Evolutionary conservation across 2,113 vertebrate genomes (phyloP).

Genomic region (Spea bombifrons): DNA sequence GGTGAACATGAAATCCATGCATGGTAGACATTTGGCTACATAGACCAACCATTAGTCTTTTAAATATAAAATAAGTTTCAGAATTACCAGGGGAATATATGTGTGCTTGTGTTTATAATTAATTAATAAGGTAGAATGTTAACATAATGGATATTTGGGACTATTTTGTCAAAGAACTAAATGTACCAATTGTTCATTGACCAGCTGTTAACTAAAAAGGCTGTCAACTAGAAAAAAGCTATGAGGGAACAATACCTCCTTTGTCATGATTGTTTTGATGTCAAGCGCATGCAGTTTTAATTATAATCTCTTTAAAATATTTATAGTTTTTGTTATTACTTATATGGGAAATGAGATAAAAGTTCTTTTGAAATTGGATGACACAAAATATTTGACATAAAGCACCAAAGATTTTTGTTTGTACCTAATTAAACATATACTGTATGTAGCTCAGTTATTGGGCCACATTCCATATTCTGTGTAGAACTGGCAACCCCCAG

Average conservation of each 20-base stretch:
- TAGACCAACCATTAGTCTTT: too few relatives aligned
- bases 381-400: slow-evolving; percentile 26
- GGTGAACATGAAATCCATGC: too few relatives aligned
- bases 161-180: neutral
- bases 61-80: too few relatives aligned
- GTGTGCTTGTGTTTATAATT: neutral
- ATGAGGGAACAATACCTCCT: slow-evolving; percentile 18
- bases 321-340: slow-evolving; percentile 38
- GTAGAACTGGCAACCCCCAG: neutral
- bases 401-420: slow-evolving; percentile 32
- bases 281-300: slow-evolving; percentile 44
- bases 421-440: slow-evolving; percentile 21
- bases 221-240: slow-evolving; percentile 20
- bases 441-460: slow-evolving; percentile 19
- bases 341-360: slow-evolving; percentile 33
- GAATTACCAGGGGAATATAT: neutral
- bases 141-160: neutral
- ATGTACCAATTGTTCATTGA: slow-evolving; percentile 33
- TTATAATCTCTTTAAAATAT: slow-evolving; percentile 42
- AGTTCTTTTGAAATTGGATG: slow-evolving; percentile 41
- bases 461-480: slow-evolving; percentile 17
- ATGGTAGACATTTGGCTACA: neutral
- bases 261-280: slow-evolving; percentile 39
- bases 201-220: slow-evolving; percentile 32
- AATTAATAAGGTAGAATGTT: neutral